Base-by-base conservation (phyloP, 2,113 vertebrate genomes). In the Dasyprocta punctata region DNA sequence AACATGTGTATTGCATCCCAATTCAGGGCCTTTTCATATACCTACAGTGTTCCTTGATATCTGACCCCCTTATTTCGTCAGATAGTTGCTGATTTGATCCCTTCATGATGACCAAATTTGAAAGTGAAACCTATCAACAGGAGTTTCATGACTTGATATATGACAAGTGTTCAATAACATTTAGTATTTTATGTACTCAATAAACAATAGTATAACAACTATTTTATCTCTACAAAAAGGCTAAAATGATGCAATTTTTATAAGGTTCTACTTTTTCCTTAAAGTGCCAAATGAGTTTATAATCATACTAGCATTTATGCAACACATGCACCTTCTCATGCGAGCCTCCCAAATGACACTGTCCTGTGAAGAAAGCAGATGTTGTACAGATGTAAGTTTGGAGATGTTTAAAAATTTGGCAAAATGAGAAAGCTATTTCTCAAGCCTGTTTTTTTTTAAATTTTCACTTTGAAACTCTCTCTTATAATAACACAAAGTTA, bases 381-480 rank as follows among this genome's bases (percentile, higher is more conserved):
- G 78, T 78, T 93, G 87, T 86, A 75, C 83, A 97, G 71, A 86
- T 86, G n/a, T 86, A 89, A 93, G 91, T 26, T 60, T 71, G 24
- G 33, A 97, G 58, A 93, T 38, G 71, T 90, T 96, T 89, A 93
- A 92, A 92, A 69, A 85, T 94, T 94, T 96, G 36, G 52, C 80
- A 9, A 91, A 88, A 82, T 54, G 22, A 38, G n/a, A 89, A 88
- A 96, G 28, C n/a, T 69, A 5, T 81, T 44, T 94, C 58, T 91
- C 71, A 81, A 56, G 92, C 49, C 8, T 36, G 44, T 36, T 12
- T 41, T 95, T 93, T 80, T 22, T 75, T 41, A 4, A 28, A 69
- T 75, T 75, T 52, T 52, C 10, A 49, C 30, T 77, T 92, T 82
- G 78, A 96, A 92, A 81, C 2, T 41, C n/a, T 71, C 52, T 65